A percentile compares a stretch with the other conserved stretches of the same genome.
Evolutionary conservation across 2,888 invertebrate species (phyloP).

Genomic region (Mesorhabditis spiculigera): DNA sequence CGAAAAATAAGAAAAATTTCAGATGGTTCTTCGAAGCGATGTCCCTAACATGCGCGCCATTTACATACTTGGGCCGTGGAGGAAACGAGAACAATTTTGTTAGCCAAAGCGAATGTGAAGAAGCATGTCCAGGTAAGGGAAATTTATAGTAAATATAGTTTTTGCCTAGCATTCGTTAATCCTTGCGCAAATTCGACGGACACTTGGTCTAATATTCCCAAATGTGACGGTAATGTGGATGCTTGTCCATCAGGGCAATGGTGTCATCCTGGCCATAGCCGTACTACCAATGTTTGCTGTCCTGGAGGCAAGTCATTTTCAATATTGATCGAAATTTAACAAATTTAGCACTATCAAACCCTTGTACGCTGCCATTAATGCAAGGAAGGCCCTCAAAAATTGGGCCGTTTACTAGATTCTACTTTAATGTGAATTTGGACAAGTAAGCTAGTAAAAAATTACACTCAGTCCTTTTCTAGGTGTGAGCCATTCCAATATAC

Average conservation of each 20-base stretch:
- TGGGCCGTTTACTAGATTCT: background rate
- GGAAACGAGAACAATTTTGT: conserved; percentile 57
- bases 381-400: background rate
- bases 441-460: background rate
- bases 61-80: conserved; percentile 46
- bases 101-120: conserved; percentile 38
- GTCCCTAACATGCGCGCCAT: conserved; percentile 38
- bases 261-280: conserved; percentile 27
- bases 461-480: conserved; percentile 7
- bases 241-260: conserved; percentile 29
- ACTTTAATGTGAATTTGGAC: background rate
- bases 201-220: background rate
- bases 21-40: conserved; percentile 4
- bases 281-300: conserved; percentile 28
- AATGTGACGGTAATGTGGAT: conserved; percentile 9
- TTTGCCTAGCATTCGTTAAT: background rate
- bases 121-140: conserved; percentile 38
- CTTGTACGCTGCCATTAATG: background rate
- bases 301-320: conserved; percentile 13
- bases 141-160: background rate
- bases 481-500: conserved; percentile 22
- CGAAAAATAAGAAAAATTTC: too few relatives aligned
- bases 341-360: background rate
- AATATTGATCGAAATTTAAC: background rate
- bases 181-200: background rate